phyloP scores from a whole-genome alignment of 2,797 vertebrate species.

The Varecia variegata region DNA sequence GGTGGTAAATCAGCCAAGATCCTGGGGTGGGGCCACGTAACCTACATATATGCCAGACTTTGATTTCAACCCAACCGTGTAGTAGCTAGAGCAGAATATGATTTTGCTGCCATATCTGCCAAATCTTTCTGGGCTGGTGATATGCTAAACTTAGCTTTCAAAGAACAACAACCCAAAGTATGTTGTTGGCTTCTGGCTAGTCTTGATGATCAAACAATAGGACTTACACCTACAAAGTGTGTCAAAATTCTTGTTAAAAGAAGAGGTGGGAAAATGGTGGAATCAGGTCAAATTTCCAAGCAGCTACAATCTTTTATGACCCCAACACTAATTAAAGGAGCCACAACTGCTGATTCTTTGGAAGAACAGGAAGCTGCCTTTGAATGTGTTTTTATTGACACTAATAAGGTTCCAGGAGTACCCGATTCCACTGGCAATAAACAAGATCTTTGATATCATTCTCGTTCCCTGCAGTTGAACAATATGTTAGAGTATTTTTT shows the following conservation, averaged over 20 bases:
- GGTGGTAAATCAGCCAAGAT: neutral
- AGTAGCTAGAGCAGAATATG: conserved; percentile 93
- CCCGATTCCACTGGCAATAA: conserved; percentile 76
- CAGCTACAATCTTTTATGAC: conserved; percentile 77
- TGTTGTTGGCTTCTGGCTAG: conserved; percentile 97
- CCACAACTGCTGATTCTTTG: conserved; percentile 70
- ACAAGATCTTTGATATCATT: conserved; percentile 82
- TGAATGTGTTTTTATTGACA: conserved; percentile 90
- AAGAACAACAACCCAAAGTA: conserved; percentile 96
- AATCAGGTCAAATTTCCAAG: conserved; percentile 85
- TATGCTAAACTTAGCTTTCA: conserved; percentile 95
- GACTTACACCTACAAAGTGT: conserved; percentile 96
- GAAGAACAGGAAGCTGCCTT: conserved; percentile 89
- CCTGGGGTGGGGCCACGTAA: neutral
- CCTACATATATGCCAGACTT: neutral
- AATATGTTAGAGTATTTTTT: conserved; percentile 70
- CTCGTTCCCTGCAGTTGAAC: conserved; percentile 61
- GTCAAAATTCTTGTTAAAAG: conserved; percentile 95
- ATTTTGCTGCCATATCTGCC: conserved; percentile 92
- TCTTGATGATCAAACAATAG: conserved; percentile 91
- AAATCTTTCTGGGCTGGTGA: conserved; percentile 93
- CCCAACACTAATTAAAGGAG: conserved; percentile 73
- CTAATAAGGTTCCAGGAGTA: conserved; percentile 62
- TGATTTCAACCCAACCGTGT: neutral
- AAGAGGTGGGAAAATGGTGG: conserved; percentile 89